Evolutionary conservation across 2,797 vertebrate genomes (phyloP).

Genomic region (Salmo trutta): DNA sequence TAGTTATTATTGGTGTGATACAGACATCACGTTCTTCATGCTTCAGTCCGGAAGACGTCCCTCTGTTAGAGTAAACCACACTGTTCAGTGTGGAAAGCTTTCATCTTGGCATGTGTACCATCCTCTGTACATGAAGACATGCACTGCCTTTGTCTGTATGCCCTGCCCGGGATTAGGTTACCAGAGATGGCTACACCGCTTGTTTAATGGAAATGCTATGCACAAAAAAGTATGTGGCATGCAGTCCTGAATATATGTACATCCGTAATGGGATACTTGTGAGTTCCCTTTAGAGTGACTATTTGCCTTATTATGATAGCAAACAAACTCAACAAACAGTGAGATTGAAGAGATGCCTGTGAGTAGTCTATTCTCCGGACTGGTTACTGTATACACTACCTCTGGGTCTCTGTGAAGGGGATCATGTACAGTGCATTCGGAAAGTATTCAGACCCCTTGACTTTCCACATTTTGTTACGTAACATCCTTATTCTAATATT

Average conservation of each 20-base stretch:
- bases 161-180: slow-evolving; percentile 62
- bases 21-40: slow-evolving; percentile 46
- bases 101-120: slow-evolving; percentile 70
- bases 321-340: slow-evolving; percentile 58
- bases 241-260: slow-evolving; percentile 65
- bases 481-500: too few species aligned
- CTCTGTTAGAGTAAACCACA: slow-evolving; percentile 51
- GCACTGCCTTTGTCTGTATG: slow-evolving; percentile 73
- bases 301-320: slow-evolving; percentile 73
- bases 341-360: slow-evolving; percentile 33
- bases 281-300: slow-evolving; percentile 63
- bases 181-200: slow-evolving; percentile 61
- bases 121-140: slow-evolving; percentile 70
- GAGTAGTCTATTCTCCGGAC: slow-evolving; percentile 33
- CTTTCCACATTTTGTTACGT: too few species aligned
- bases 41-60: slow-evolving; percentile 54
- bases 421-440: neutral
- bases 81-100: slow-evolving; percentile 57
- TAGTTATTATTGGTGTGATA: neutral
- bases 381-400: slow-evolving; percentile 28
- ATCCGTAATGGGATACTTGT: slow-evolving; percentile 75
- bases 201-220: slow-evolving; percentile 72
- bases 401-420: slow-evolving; percentile 40
- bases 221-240: slow-evolving; percentile 66
- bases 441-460: too few species aligned